Evolutionary conservation across 2,888 invertebrate species (phyloP), one percentile per base, ranked within the genome.

Genomic region (Liodrosophila aerea): DNA sequence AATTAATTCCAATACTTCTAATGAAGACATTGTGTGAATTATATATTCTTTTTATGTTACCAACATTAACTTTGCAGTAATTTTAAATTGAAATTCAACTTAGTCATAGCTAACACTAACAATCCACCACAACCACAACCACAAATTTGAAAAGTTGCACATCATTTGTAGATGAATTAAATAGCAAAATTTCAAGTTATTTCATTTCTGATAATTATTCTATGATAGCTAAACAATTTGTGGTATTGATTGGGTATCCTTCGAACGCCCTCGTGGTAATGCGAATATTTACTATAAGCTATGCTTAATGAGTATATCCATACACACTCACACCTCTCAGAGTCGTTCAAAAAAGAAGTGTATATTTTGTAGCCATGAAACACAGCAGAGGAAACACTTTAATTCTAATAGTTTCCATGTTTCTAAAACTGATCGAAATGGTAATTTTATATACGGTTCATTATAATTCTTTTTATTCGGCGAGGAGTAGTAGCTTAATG

Each of bases 401-500:
- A 8, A 22, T 33, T 22, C 47, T 41, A 43, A 54, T 41, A 44
- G 34, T 45, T 39, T 16, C 49, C 53, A 44, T 54, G 46, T 68
- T 68, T 66, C 41, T 44, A 51, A 15, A 65, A 46, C 50, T 56
- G 73, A 73, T 70, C 61, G 44, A 73, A 58, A 69, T 67, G 62
- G 68, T 52, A 70, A 70, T 73, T 68, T 54, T 44, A 8, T n/a
- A n/a, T n/a, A n/a, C n/a, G n/a, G n/a, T n/a, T n/a, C n/a, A n/a
- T n/a, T n/a, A n/a, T n/a, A n/a, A n/a, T n/a, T n/a, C n/a, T n/a
- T n/a, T n/a, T n/a, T n/a, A n/a, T n/a, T n/a, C n/a, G n/a, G n/a
- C n/a, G n/a, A n/a, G n/a, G n/a, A n/a, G n/a, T n/a, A n/a, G n/a
- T n/a, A n/a, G n/a, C n/a, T n/a, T n/a, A n/a, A n/a, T n/a, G n/a